Evolutionary conservation across 2,797 vertebrate species (phyloP).

Genomic region (Rhinatrema bivittatum): DNA sequence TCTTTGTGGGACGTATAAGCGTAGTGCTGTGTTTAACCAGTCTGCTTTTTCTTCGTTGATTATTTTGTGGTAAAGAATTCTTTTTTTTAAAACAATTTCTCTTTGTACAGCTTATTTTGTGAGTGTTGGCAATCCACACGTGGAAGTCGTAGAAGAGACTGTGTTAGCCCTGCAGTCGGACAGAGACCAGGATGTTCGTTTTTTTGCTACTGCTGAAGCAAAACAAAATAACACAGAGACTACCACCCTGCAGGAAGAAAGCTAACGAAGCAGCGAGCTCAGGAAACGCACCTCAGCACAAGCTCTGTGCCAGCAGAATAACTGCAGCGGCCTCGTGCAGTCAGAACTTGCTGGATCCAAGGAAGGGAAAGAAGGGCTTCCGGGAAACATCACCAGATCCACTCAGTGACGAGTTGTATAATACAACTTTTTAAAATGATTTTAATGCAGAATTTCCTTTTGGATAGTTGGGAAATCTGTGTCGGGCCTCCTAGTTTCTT

Average conservation of each 20-base stretch:
- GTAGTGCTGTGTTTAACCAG: too few relatives aligned
- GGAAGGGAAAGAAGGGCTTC: too few relatives aligned
- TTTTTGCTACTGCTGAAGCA: conserved; percentile 78
- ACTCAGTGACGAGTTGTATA: neutral
- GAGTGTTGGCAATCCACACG: conserved; percentile 76
- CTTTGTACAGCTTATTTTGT: conserved; percentile 71
- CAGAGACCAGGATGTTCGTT: conserved; percentile 79
- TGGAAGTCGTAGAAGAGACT: conserved; percentile 77
- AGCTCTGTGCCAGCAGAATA: neutral
- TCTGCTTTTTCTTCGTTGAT: too few relatives aligned
- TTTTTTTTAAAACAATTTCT: too few relatives aligned
- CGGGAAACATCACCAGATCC: neutral
- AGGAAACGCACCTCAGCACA: conserved; percentile 1
- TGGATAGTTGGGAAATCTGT: too few relatives aligned
- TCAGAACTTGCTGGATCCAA: too few relatives aligned
- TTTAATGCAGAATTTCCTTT: too few relatives aligned
- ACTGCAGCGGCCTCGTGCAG: neutral
- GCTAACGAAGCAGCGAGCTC: too few relatives aligned
- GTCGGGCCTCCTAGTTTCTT: too few relatives aligned
- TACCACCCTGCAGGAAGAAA: conserved; percentile 22
- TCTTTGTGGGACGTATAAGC: too few relatives aligned
- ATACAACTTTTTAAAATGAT: too few relatives aligned
- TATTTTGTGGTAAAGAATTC: too few relatives aligned
- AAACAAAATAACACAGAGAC: conserved; percentile 26
- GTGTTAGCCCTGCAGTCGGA: conserved; percentile 76